Percentiles rank a stretch among this genome's conserved stretches.
These are phyloP conservation scores for Pammene aurita DNA, from an alignment of 2,888 invertebrate species.

Conservation along the genomic window DNA sequence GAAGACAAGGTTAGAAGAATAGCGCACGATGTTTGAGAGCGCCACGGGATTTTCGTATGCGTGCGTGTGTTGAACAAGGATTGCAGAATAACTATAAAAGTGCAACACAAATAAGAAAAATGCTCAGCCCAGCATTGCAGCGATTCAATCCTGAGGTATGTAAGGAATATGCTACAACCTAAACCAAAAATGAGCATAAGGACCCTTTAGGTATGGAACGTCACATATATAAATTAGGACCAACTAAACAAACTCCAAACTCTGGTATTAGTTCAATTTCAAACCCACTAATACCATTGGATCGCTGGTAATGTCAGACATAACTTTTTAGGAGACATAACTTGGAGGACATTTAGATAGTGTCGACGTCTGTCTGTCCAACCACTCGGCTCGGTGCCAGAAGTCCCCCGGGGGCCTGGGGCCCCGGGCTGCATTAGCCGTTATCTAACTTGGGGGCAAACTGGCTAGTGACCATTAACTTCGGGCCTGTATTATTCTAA, in stretches of 20 bases:
- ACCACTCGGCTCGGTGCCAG: conserved; percentile 50
- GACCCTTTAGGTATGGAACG: neutral
- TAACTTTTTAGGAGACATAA: conserved; percentile 29
- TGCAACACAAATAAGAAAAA: no score
- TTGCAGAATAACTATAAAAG: no score
- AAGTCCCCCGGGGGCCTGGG: neutral
- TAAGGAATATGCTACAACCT: no score
- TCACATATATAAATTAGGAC: neutral
- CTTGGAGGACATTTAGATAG: conserved; percentile 44
- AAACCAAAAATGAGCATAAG: no score
- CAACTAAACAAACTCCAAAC: neutral
- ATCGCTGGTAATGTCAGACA: conserved; percentile 13
- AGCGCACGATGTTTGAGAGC: no score
- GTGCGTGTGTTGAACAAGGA: no score
- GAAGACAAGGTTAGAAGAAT: no score
- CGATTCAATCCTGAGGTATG: no score
- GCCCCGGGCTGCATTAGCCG: neutral
- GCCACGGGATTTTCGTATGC: no score
- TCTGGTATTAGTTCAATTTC: neutral
- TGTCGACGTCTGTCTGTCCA: conserved; percentile 43
- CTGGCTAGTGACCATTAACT: neutral
- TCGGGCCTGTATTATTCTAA: neutral
- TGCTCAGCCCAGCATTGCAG: no score
- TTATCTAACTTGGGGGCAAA: conserved; percentile 8
- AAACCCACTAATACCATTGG: neutral